phyloP scores from a whole-genome alignment of 2,797 vertebrate species.

The Neoniphon sammara region DNA sequence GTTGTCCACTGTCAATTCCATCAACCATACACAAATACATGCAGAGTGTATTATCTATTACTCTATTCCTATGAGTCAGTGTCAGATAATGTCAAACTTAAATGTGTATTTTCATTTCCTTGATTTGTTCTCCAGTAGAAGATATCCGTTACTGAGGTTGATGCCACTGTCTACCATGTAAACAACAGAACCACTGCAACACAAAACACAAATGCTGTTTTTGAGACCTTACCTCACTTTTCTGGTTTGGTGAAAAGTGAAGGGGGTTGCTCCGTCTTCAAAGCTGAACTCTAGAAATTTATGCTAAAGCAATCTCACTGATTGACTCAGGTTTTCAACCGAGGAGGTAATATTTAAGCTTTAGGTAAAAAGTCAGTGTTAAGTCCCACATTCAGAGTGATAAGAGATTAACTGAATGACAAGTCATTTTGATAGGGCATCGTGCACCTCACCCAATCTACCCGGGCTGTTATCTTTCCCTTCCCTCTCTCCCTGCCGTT shows the following conservation, averaged over 20 bases:
- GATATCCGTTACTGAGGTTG: constrained; percentile 21
- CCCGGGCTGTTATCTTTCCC: constrained; percentile 51
- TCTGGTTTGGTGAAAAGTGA: constrained; percentile 43
- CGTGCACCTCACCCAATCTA: constrained; percentile 53
- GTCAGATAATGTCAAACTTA: neutral
- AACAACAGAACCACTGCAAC: constrained; percentile 39
- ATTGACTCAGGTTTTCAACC: neutral
- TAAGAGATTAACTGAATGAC: constrained; percentile 41
- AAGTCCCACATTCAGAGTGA: constrained; percentile 27
- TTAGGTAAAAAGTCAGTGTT: constrained; percentile 25
- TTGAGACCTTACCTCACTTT: constrained; percentile 66
- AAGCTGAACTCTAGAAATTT: constrained; percentile 10
- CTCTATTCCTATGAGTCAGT: neutral
- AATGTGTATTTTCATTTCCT: neutral
- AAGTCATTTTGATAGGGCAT: constrained; percentile 20
- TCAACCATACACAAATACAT: no score
- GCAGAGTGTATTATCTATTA: neutral
- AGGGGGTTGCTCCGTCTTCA: constrained; percentile 35
- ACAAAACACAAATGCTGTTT: constrained; percentile 48
- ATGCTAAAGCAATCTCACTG: constrained; percentile 31
- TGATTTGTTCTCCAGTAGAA: constrained; percentile 1
- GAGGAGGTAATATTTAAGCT: constrained; percentile 12
- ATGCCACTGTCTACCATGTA: constrained; percentile 23
- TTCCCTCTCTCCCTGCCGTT: constrained; percentile 50
- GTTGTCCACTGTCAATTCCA: no score